A percentile compares a stretch with the other conserved stretches of the same genome.
Conservation (phyloP, 2,888 invertebrate species). For the Polydrusus tereticollis region DNA sequence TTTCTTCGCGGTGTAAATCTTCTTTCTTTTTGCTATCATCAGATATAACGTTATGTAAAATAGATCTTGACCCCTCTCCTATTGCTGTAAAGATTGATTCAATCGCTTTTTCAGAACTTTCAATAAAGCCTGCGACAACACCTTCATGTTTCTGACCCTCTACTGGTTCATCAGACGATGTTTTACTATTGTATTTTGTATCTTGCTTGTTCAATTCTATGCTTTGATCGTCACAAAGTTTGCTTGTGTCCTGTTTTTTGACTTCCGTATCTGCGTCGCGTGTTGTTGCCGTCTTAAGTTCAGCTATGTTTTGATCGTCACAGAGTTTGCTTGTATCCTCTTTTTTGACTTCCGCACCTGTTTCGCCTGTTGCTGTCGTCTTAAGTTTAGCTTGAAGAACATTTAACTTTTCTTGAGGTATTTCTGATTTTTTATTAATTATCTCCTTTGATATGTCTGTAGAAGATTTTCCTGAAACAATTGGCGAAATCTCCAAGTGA, state of each 20-base stretch:
- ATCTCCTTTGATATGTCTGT: constrained; percentile 18
- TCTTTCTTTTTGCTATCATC: constrained; percentile 48
- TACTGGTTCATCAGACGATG: not conserved
- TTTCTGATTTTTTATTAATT: not conserved
- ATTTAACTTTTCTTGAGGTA: not conserved
- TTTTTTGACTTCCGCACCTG: not conserved
- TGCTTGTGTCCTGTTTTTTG: not conserved
- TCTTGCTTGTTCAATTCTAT: too few species aligned
- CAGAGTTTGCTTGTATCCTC: not conserved
- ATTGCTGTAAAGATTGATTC: constrained; percentile 25
- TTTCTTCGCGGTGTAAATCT: constrained; percentile 43
- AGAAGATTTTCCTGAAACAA: not conserved
- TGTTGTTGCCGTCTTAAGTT: not conserved
- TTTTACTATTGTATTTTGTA: too few species aligned
- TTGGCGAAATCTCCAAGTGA: not conserved
- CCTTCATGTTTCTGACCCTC: not conserved
- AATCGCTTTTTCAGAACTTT: constrained; percentile 32
- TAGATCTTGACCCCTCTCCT: constrained; percentile 21
- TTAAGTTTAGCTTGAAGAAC: not conserved
- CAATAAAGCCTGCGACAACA: constrained; percentile 35
- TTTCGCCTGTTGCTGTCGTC: not conserved
- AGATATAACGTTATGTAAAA: constrained; percentile 25
- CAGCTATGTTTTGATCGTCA: not conserved
- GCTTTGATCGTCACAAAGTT: not conserved
- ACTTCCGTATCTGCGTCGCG: not conserved